Evolutionary conservation across 2,113 vertebrate species (phyloP), one percentile per base, ranked within the genome.

Genomic region (Promerops cafer): DNA sequence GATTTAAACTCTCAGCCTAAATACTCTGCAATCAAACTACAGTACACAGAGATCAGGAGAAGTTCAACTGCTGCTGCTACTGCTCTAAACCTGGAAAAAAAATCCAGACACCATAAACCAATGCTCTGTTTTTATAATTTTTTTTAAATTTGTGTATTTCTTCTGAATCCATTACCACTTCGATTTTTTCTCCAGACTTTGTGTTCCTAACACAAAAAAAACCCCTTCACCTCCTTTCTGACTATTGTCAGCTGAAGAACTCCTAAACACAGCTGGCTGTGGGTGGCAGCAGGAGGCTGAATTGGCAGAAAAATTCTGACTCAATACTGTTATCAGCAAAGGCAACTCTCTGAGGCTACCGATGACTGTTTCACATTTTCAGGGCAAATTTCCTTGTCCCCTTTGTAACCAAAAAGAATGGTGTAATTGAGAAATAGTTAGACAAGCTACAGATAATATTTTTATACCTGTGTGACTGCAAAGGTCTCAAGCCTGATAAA

Each of bases 201-300:
- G 6, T 53, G 6, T 37, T 79, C 4, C 13, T 87, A 60, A 75
- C 11, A 50, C 10, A 79, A 68, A 71, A 71, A 80, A 9, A 0
- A n/a, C n/a, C 3, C 23, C 24, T 75, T 95, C 31, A 69, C 40
- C 45, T 74, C 35, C 50, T 54, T 78, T 79, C 77, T 77, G 47
- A 54, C 42, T 80, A 11, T 24, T 85, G 59, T 86, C 63, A 69
- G 50, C 64, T 93, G 80, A 93, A 93, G 39, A 78, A 33, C 63
- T 91, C 28, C 56, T 82, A 83, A 93, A 59, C 85, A 57, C 87
- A 96, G 78, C 92, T 91, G 94, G 84, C 93, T 83, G 96, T 88
- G 95, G 95, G 82, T 95, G 95, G 90, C 95, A 96, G 94, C 91
- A 97, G 68, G 87, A 83, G 93, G 87, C 90, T 91, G 84, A 96